These are phyloP conservation scores for Drosophila paracracens DNA, from an alignment of 2,888 invertebrate species.

Conservation along the genomic window DNA sequence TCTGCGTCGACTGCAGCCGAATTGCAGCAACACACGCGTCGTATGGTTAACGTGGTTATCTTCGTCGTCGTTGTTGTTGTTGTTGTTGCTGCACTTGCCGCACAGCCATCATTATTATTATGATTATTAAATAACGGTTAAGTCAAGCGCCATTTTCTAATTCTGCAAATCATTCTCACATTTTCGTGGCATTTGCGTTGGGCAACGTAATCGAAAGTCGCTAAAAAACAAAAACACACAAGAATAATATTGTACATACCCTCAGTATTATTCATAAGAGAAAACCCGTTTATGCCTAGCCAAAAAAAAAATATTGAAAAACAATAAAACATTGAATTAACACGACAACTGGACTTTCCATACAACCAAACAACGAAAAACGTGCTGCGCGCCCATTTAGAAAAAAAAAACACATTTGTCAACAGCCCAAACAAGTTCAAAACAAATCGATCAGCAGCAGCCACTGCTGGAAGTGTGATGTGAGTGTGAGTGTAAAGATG, in stretches of 20 bases:
- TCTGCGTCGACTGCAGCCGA: constrained; percentile 23
- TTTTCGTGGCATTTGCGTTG: constrained; percentile 52
- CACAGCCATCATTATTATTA: constrained; percentile 53
- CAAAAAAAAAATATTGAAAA: constrained; percentile 55
- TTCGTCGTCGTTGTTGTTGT: constrained; percentile 10
- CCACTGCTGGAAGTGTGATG: constrained; percentile 24
- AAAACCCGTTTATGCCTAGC: constrained; percentile 49
- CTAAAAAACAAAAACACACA: constrained; percentile 22
- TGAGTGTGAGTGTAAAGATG: constrained; percentile 39
- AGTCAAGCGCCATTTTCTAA: constrained; percentile 68
- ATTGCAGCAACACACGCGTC: constrained; percentile 38
- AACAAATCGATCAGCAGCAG: constrained; percentile 58
- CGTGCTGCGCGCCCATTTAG: constrained; percentile 48
- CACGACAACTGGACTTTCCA: constrained; percentile 57
- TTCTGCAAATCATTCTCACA: constrained; percentile 76
- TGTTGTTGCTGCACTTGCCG: constrained; percentile 50
- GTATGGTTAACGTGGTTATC: constrained; percentile 15
- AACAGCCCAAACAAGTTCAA: constrained; percentile 56
- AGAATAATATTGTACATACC: constrained; percentile 46
- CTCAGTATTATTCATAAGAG: constrained; percentile 7
- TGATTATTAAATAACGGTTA: constrained; percentile 80
- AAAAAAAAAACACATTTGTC: constrained; percentile 54
- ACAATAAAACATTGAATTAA: constrained; percentile 50
- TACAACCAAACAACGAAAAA: constrained; percentile 37
- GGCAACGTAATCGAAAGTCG: constrained; percentile 56